Percentiles rank a stretch among this genome's conserved stretches.
Evolutionary conservation across 2,888 invertebrate species (phyloP).

Genomic region (Sphaerophoria taeniata): DNA sequence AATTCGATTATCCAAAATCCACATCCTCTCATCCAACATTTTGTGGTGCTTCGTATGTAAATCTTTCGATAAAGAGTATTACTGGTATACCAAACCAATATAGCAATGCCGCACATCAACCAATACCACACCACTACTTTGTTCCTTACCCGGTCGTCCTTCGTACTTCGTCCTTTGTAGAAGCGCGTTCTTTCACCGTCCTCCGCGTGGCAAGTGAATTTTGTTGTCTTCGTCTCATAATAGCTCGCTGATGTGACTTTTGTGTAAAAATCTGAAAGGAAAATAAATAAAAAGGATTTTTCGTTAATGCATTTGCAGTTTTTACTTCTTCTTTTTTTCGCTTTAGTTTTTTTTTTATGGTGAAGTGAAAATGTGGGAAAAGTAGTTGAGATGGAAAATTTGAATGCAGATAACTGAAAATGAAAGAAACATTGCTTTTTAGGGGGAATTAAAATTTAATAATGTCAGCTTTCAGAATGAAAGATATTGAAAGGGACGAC

Average conservation of each 20-base stretch:
- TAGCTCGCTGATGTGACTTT: slow-evolving; percentile 49
- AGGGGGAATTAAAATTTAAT: too few relatives aligned
- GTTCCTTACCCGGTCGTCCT: too few relatives aligned
- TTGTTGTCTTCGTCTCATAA: slow-evolving; percentile 39
- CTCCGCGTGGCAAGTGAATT: slow-evolving; percentile 1
- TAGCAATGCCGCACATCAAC: too few relatives aligned
- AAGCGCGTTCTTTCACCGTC: too few relatives aligned
- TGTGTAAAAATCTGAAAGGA: slow-evolving; percentile 57
- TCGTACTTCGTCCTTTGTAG: too few relatives aligned
- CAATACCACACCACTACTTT: neutral
- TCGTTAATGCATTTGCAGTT: neutral
- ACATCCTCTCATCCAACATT: slow-evolving; percentile 66
- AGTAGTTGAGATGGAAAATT: too few relatives aligned
- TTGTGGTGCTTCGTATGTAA: slow-evolving; percentile 73
- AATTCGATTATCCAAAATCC: slow-evolving; percentile 74
- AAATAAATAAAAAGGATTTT: slow-evolving; percentile 64
- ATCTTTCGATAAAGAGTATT: slow-evolving; percentile 54
- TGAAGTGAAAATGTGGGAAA: too few relatives aligned
- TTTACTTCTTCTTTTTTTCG: neutral
- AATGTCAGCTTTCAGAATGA: too few relatives aligned
- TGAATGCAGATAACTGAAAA: too few relatives aligned
- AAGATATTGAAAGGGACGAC: too few relatives aligned
- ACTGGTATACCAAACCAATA: neutral
- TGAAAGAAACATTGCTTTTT: too few relatives aligned
- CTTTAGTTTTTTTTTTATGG: too few relatives aligned